Evolutionary conservation across 1,140 invertebrate species (phyloP), one percentile per base, ranked within the genome.

Genomic region (Penaeus chinensis): DNA sequence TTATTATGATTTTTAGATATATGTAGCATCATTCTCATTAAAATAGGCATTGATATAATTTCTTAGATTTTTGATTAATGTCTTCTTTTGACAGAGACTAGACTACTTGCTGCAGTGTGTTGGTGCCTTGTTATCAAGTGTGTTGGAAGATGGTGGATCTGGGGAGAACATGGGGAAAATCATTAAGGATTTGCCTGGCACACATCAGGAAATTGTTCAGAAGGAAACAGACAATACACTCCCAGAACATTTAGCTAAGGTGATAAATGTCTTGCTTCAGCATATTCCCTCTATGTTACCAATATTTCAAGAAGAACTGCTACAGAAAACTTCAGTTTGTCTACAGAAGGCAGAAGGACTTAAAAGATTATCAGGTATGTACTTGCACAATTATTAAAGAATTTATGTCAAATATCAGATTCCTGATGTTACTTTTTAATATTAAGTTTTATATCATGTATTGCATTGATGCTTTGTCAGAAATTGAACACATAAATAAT

Each of bases 41-140:
- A 7, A 5, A 42, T 42, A 32, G 32, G 32, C 32, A 42, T 42
- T 42, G 37, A 42, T 42, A 42, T 42, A 42, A 2, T 80, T 24
- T 80, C 54, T 63, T 60, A 24, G 13, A 62, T n/a, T 27, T 27
- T 60, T 16, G 18, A 80, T 80, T 27, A 22, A 19, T 71, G 37
- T 69, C 18, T 84, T 27, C 60, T 61, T 71, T 76, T 47, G 10
- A 54, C 79, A 87, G 85, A 87, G 85, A 32, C 54, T 74, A 62
- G 85, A 87, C 69, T 87, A 87, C 66, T 27, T 87, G 22, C 27
- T 87, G 16, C 85, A 87, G 78, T 87, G 85, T 76, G 63, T 87
- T n/a, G 79, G 66, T 60, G 85, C 47, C 13, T 74, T 82, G 22
- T 47, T 24, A n/a, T 66, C 24, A 13, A 32, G 20, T 3, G 54